Evolutionary conservation across 2,797 vertebrate species (phyloP).

Genomic region (Sorex maritimensis): DNA sequence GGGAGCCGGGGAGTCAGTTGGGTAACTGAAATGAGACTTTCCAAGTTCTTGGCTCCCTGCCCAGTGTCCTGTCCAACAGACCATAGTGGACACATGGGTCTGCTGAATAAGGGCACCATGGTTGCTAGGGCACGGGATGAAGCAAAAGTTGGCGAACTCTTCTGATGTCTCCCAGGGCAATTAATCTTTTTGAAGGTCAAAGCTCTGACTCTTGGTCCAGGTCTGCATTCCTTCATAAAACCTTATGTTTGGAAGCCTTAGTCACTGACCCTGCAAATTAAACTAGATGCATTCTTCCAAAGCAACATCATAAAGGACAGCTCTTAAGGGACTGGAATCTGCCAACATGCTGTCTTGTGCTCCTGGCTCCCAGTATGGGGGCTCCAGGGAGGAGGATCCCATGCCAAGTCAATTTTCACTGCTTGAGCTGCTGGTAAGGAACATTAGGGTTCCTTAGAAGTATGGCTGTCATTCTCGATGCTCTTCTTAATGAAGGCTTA

Average conservation of each 20-base stretch:
- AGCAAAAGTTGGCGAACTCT: conserved; percentile 80
- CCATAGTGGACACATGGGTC: conserved; percentile 69
- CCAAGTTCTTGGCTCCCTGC: conserved; percentile 75
- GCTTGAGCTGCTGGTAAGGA: conserved; percentile 81
- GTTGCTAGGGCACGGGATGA: conserved; percentile 84
- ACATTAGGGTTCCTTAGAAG: conserved; percentile 78
- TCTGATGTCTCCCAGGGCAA: conserved; percentile 79
- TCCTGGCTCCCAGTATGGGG: conserved; percentile 82
- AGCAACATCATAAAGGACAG: conserved; percentile 79
- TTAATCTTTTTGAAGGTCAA: conserved; percentile 86
- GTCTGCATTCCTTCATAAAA: conserved; percentile 84
- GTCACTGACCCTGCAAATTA: conserved; percentile 84
- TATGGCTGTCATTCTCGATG: conserved; percentile 82
- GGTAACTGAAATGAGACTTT: conserved; percentile 68
- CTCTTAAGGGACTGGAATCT: conserved; percentile 83
- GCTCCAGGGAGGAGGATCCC: conserved; percentile 76
- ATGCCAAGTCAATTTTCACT: conserved; percentile 86
- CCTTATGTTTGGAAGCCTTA: conserved; percentile 81
- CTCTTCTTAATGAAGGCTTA: conserved; percentile 81
- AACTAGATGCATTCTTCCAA: conserved; percentile 85
- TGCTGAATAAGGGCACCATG: conserved; percentile 75
- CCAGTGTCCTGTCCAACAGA: conserved; percentile 79
- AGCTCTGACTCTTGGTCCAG: conserved; percentile 85
- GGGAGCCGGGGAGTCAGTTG: conserved; percentile 37
- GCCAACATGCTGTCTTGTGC: conserved; percentile 80